Evolutionary conservation across 2,113 vertebrate genomes (phyloP).

Genomic region (Guaruba guarouba): DNA sequence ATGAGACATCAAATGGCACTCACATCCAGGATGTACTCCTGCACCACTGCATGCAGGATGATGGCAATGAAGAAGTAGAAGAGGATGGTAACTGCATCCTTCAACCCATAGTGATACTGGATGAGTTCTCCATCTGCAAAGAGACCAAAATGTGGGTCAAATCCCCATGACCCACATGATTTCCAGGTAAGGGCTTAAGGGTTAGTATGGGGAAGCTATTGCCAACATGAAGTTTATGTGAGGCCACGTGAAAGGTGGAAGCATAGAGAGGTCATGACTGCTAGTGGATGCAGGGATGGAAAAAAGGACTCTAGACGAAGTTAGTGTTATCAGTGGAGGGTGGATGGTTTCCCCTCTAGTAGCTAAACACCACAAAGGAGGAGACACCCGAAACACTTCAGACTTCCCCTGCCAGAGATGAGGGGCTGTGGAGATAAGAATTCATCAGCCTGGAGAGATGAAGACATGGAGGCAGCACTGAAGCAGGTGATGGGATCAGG

Average conservation of each 20-base stretch:
- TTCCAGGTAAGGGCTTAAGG: neutral
- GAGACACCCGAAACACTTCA: neutral
- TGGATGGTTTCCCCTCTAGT: neutral
- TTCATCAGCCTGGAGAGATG: neutral
- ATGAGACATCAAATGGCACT: constrained; percentile 41
- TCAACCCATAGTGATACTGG: constrained; percentile 91
- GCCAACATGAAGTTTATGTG: neutral
- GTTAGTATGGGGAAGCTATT: neutral
- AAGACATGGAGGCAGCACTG: neutral
- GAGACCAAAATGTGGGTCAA: neutral
- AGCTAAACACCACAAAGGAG: neutral
- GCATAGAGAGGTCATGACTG: neutral
- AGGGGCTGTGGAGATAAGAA: neutral
- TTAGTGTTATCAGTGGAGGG: neutral
- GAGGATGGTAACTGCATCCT: constrained; percentile 89
- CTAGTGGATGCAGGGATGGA: neutral
- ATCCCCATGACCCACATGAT: accelerated
- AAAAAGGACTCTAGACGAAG: neutral
- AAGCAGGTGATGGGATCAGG: neutral
- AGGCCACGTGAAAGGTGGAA: neutral
- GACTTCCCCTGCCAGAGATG: neutral
- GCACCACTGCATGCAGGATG: constrained; percentile 93
- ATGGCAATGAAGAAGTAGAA: constrained; percentile 94
- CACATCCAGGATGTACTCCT: constrained; percentile 95
- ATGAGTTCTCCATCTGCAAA: constrained; percentile 87